phyloP scores from a whole-genome alignment of 1,140 invertebrate genomes.

The Oedothorax gibbosus region DNA sequence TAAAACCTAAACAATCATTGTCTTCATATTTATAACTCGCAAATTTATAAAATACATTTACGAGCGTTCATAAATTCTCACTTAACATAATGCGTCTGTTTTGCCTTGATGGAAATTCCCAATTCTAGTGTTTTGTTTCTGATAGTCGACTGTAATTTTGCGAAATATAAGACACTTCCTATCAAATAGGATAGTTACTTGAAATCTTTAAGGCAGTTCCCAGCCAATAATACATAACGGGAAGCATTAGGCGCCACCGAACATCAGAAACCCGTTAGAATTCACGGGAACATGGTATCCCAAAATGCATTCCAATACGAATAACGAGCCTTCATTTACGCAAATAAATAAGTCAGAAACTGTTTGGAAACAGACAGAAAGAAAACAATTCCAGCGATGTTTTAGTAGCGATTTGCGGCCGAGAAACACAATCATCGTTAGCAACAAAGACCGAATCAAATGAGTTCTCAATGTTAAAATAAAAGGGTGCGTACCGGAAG shows the following conservation, averaged over 20 bases:
- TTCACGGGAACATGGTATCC: neutral
- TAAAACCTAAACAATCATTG: slow-evolving; percentile 25
- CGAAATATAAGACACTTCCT: neutral
- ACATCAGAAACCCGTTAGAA: neutral
- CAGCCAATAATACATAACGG: neutral
- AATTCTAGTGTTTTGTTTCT: slow-evolving; percentile 9
- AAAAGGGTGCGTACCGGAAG: neutral
- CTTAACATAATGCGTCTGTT: slow-evolving; percentile 23
- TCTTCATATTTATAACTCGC: slow-evolving; percentile 18
- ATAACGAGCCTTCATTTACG: slow-evolving; percentile 6
- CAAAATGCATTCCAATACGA: too few relatives aligned
- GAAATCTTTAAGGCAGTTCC: neutral
- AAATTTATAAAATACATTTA: slow-evolving; percentile 16
- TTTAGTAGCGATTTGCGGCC: slow-evolving; percentile 53
- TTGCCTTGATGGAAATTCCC: slow-evolving; percentile 24
- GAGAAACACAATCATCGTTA: slow-evolving; percentile 22
- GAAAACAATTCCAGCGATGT: slow-evolving; percentile 42
- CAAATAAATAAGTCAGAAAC: slow-evolving; percentile 37
- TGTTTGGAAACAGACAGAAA: neutral
- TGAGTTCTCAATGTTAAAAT: slow-evolving; percentile 41
- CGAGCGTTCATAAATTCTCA: slow-evolving; percentile 14
- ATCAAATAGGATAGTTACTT: neutral
- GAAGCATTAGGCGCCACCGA: neutral
- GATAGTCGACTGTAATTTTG: slow-evolving; percentile 14
- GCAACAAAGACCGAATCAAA: slow-evolving; percentile 21